phyloP scores from a whole-genome alignment of 2,797 vertebrate species.

The Typhlichthys eigenmanni region DNA sequence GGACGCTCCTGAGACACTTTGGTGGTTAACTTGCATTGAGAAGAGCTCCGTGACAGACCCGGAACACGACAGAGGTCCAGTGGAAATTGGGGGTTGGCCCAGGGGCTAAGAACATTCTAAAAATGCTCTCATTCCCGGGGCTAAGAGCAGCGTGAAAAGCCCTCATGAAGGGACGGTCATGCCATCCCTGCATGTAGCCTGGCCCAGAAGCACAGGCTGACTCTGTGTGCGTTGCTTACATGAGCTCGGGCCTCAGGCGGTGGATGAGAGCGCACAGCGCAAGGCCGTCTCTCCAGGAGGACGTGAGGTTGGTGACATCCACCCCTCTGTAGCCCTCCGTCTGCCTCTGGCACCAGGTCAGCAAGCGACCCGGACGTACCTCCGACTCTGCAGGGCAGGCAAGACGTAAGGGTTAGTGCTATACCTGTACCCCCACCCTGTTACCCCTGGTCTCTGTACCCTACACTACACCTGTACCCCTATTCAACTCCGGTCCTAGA shows the following conservation, averaged over 20 bases:
- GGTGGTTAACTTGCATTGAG: too few relatives aligned
- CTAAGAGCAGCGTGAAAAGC: neutral
- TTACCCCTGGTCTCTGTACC: too few relatives aligned
- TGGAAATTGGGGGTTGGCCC: too few relatives aligned
- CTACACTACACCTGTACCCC: too few relatives aligned
- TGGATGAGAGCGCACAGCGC: slow-evolving; percentile 94
- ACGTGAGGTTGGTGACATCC: slow-evolving; percentile 83
- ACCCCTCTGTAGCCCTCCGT: slow-evolving; percentile 88
- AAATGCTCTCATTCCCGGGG: neutral
- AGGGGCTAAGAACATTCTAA: too few relatives aligned
- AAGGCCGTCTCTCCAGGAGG: slow-evolving; percentile 91
- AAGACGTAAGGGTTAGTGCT: neutral
- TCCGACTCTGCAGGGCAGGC: slow-evolving; percentile 81
- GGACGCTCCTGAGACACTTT: too few relatives aligned
- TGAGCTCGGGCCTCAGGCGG: slow-evolving; percentile 88
- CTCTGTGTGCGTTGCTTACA: slow-evolving; percentile 71
- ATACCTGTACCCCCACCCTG: too few relatives aligned
- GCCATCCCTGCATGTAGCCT: too few relatives aligned
- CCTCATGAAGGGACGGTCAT: too few relatives aligned
- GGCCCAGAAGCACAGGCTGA: neutral
- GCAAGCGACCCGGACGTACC: slow-evolving; percentile 84
- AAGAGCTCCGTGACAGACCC: too few relatives aligned
- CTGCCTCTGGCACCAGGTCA: slow-evolving; percentile 95
- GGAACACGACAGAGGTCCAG: too few relatives aligned
- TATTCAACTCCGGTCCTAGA: too few relatives aligned